Base-by-base conservation (phyloP, 2,888 invertebrate species). In the Phengaris alcon region DNA sequence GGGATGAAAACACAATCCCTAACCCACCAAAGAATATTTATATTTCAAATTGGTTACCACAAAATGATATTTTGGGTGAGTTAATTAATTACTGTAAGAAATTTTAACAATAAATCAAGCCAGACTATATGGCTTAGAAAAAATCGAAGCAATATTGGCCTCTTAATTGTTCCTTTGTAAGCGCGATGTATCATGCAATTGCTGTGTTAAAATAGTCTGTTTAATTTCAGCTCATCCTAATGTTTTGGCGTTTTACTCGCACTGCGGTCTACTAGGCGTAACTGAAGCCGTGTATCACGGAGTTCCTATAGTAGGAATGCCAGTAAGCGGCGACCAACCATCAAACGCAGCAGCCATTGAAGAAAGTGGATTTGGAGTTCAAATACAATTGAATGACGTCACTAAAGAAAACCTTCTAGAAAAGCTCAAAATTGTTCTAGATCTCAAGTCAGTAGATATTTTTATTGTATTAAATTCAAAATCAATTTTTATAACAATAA, bases 11-110 rank as follows among this genome's bases (percentile, higher is more conserved):
- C 77, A 96, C 96, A 96, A 84, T 96, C 82, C 96, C 96, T 0
- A 96, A 96, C 84, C 93, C 94, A 79, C 94, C 95, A 0, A 87
- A 92, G 73, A 96, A 96, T 82, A 91, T 96, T 9, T 92, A 94
- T 84, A 82, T 94, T 15, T 90, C 91, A 75, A 94, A 94, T 74
- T 96, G 96, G 96, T 84, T 72, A 72, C 96, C 96, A 0, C 96
- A 96, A 82, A 94, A 94, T 79, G 96, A 96, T 82, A 93, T 96
- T 54, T 72, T 72, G 35, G 72, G 72, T 72, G 35, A 13, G 35
- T 79, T 85, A 96, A 76, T 94, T 69, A 35, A 59, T 59, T 22
- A 22, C 59, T 57, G 8, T 15, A 57, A 7, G n/a, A 57, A 15
- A 8, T n/a, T 15, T 8, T 22, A 10, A 8, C 9, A 59, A 59